Conservation (phyloP, 2,888 invertebrate species). For the Ophion ellenae region DNA sequence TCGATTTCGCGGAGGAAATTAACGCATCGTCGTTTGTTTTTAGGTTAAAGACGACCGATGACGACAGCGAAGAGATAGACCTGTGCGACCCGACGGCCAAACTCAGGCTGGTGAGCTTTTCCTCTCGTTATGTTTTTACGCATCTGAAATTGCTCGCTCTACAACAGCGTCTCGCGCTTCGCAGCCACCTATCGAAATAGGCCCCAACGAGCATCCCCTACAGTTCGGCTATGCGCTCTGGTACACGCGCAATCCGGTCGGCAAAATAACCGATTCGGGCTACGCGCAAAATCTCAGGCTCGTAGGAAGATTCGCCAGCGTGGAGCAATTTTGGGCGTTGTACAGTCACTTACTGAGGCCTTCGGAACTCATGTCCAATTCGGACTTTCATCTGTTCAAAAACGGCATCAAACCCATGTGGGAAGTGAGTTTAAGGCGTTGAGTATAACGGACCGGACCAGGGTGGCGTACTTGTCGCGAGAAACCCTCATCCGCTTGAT, state of each 20-base stretch:
- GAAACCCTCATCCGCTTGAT: not conserved
- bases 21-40: not conserved
- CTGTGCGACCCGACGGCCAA: conserved; percentile 81
- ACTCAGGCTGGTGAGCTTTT: conserved; percentile 66
- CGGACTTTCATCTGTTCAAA: conserved; percentile 98
- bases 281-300: conserved; percentile 93
- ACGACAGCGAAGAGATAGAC: conserved; percentile 87
- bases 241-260: conserved; percentile 88
- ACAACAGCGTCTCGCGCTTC: conserved; percentile 60
- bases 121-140: not conserved
- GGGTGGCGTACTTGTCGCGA: not conserved
- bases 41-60: conserved; percentile 87
- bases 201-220: conserved; percentile 94
- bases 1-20: not conserved
- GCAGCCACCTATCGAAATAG: conserved; percentile 89
- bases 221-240: conserved; percentile 97
- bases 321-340: conserved; percentile 99
- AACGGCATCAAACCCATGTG: conserved; percentile 99
- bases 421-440: conserved; percentile 87
- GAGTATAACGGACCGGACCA: not conserved
- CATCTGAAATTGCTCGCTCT: not conserved
- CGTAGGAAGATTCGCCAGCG: conserved; percentile 94
- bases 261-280: conserved; percentile 86
- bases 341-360: conserved; percentile 97
- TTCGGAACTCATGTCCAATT: conserved; percentile 94